Evolutionary conservation across 2,888 invertebrate genomes (phyloP).

Genomic region (Caenorhabditis doughertyi): DNA sequence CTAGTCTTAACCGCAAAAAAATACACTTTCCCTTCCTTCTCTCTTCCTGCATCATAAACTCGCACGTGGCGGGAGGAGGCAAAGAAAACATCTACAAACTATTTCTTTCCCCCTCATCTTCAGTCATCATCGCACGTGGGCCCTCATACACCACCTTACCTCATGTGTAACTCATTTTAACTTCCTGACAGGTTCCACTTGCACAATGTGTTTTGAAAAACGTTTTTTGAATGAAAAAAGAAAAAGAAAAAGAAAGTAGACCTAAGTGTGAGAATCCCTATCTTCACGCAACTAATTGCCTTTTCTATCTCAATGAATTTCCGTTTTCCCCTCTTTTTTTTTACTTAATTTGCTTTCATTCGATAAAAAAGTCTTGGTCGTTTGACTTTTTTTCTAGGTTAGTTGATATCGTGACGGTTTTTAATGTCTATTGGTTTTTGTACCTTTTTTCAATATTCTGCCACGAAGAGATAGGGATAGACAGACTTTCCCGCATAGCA

Average conservation of each 20-base stretch:
- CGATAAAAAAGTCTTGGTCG: background rate
- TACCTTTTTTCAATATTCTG: background rate
- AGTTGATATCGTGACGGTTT: constrained; percentile 22
- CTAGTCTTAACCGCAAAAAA: constrained; percentile 28
- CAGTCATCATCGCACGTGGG: constrained; percentile 59
- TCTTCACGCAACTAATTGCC: background rate
- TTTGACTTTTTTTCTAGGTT: constrained; percentile 8
- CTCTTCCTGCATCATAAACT: constrained; percentile 47
- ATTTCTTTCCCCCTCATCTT: constrained; percentile 46
- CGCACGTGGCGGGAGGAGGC: constrained; percentile 48
- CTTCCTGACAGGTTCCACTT: constrained; percentile 13
- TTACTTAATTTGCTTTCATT: background rate
- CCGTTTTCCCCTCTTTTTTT: background rate
- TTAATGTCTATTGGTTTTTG: constrained; percentile 34
- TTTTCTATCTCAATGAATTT: background rate
- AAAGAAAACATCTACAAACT: constrained; percentile 62
- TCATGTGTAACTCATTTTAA: constrained; percentile 35
- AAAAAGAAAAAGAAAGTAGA: background rate
- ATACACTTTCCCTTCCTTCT: constrained; percentile 26
- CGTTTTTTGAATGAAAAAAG: too few relatives aligned
- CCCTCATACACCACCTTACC: constrained; percentile 3
- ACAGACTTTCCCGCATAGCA: constrained; percentile 12
- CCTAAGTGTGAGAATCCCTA: background rate
- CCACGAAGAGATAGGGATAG: constrained; percentile 1
- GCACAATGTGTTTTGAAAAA: constrained; percentile 3